Percentiles rank a stretch among this genome's conserved stretches.
These are phyloP conservation scores for Drosophila lacicola DNA, from an alignment of 2,888 invertebrate species.

Conservation along the genomic window DNA sequence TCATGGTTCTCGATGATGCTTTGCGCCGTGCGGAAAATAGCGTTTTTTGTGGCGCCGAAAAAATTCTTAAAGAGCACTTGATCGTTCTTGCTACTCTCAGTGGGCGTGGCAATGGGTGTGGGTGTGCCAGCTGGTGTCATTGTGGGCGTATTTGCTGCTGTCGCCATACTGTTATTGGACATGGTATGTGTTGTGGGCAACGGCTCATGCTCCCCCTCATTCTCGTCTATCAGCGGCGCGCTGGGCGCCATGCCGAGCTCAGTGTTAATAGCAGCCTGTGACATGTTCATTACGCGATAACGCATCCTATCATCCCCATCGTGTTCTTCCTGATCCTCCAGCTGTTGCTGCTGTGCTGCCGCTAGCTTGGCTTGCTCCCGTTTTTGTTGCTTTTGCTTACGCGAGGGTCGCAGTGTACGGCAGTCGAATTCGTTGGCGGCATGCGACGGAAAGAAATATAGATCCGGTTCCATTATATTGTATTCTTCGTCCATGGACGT, in stretches of 20 bases:
- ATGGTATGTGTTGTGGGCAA: slow-evolving; percentile 7
- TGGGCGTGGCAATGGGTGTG: slow-evolving; percentile 59
- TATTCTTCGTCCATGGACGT: slow-evolving; percentile 85
- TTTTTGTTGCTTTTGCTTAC: slow-evolving; percentile 77
- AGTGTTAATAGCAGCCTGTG: slow-evolving; percentile 74
- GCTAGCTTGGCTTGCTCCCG: slow-evolving; percentile 50
- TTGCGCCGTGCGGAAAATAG: slow-evolving; percentile 85
- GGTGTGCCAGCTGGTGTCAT: slow-evolving; percentile 43
- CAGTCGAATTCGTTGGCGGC: slow-evolving; percentile 79
- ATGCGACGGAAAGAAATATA: slow-evolving; percentile 82
- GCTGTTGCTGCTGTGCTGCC: slow-evolving; percentile 40
- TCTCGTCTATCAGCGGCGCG: slow-evolving; percentile 39
- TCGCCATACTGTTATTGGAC: slow-evolving; percentile 5
- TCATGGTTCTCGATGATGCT: slow-evolving; percentile 85
- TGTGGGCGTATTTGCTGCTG: slow-evolving; percentile 31
- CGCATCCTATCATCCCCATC: slow-evolving; percentile 68
- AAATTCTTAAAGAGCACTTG: slow-evolving; percentile 85
- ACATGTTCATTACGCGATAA: slow-evolving; percentile 82
- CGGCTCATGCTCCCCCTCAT: slow-evolving; percentile 15
- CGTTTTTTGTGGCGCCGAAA: slow-evolving; percentile 85
- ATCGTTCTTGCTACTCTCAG: slow-evolving; percentile 82
- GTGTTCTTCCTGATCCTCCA: slow-evolving; percentile 18
- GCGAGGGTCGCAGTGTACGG: slow-evolving; percentile 81
- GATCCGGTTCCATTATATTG: slow-evolving; percentile 83
- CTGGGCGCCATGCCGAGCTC: slow-evolving; percentile 59